Evolutionary conservation across 2,797 vertebrate genomes (phyloP).

Genomic region (Hypotaenidia okinawae): DNA sequence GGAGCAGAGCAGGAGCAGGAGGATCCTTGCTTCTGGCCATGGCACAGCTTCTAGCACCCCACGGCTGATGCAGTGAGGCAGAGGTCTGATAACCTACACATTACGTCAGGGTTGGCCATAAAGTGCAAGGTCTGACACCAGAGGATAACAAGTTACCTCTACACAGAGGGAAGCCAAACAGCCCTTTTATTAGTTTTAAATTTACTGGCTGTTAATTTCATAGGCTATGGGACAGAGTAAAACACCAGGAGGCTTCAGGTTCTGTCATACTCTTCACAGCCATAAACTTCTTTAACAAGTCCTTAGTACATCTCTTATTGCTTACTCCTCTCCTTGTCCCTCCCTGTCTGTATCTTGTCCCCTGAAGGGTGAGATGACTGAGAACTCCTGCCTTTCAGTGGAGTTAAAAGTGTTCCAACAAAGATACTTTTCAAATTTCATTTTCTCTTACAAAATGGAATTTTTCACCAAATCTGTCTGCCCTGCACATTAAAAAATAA

Average conservation of each 20-base stretch:
- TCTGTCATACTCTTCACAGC: neutral
- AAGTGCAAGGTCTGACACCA: neutral
- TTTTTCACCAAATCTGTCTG: neutral
- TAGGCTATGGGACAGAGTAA: neutral
- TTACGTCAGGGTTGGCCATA: neutral
- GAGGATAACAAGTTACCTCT: neutral
- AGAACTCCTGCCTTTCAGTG: neutral
- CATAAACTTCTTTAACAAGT: neutral
- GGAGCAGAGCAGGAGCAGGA: neutral
- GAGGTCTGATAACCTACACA: neutral
- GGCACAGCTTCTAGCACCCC: neutral
- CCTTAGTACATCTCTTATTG: neutral
- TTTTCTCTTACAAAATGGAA: neutral
- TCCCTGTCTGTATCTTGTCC: neutral
- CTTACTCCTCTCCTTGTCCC: neutral
- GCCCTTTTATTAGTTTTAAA: neutral
- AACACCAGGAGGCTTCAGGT: neutral
- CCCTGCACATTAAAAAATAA: neutral
- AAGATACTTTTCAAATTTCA: neutral
- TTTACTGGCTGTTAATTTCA: constrained; percentile 33
- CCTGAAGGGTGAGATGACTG: neutral
- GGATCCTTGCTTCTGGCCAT: neutral
- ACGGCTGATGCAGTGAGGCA: fast-evolving
- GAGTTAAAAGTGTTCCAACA: neutral
- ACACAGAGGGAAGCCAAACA: neutral